Evolutionary conservation across 2,113 vertebrate genomes (phyloP), one percentile per base, ranked within the genome.

Genomic region (Corydoras sp.): DNA sequence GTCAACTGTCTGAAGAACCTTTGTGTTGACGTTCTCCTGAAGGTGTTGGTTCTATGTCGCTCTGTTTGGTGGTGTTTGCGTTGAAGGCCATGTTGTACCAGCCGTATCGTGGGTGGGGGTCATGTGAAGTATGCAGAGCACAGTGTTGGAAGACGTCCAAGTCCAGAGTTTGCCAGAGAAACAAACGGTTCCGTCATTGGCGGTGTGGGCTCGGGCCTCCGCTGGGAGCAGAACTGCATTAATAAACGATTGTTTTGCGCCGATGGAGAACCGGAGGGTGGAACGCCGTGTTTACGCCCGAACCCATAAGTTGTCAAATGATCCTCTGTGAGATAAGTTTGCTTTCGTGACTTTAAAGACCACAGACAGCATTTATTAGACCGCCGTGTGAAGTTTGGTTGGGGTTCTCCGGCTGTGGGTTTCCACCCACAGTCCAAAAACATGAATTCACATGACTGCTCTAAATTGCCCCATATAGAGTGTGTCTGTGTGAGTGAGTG

Each of bases 171-270:
- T 51, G 62, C 53, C 76, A 71, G 49, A 62, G 14, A 14, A 75
- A 75, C 60, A 59, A 59, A 63, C 59, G 67, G 55, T 65, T 54
- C 70, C 68, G 66, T 43, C 71, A 68, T 74, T 78, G 15, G 54
- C 60, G 68, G 60, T 72, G 72, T 78, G 63, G 43, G 64, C 65
- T 63, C 8, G 35, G 65, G 68, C 11, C 43, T 35, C 14, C 69
- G 64, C 64, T 66, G 70, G 69, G 54, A 64, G 48, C 35, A 60
- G 67, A 61, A 75, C 68, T 18, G 60, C 18, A 61, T 75, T 78
- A 75, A 72, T 68, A 24, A 31, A 58, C 55, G 69, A 78, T 78
- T 78, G 73, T 72, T 72, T 49, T 61, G 2, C 30, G 66, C 48
- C 55, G 15, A 74, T 54, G 58, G 48, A 67, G n/a, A 55, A 32